phyloP scores from a whole-genome alignment of 2,797 vertebrate species.

The Ptychadena robeensis region DNA sequence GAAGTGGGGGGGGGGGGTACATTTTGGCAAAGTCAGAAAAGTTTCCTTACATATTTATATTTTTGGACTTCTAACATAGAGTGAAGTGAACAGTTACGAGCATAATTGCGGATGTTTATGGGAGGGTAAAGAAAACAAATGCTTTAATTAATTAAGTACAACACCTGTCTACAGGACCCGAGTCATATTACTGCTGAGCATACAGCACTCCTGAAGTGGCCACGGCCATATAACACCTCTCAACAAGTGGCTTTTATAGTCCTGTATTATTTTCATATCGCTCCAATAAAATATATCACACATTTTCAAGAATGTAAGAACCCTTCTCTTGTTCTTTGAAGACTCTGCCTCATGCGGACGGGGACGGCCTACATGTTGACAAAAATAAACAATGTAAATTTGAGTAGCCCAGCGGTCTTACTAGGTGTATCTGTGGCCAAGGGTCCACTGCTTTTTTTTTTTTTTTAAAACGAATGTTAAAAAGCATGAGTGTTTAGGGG shows the following conservation, averaged over 20 bases:
- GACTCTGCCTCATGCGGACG: neutral
- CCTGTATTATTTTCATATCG: constrained; percentile 13
- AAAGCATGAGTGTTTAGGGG: too few species aligned
- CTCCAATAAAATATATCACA: constrained; percentile 29
- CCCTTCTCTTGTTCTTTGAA: neutral
- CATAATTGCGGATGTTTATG: too few species aligned
- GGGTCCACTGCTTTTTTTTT: too few species aligned
- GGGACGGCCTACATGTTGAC: neutral
- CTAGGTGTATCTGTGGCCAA: too few species aligned
- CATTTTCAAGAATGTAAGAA: neutral
- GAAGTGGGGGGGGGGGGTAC: too few species aligned
- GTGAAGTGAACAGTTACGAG: too few species aligned
- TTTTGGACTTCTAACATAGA: too few species aligned
- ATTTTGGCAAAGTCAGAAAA: too few species aligned
- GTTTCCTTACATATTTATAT: too few species aligned
- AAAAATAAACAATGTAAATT: neutral
- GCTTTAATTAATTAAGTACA: neutral
- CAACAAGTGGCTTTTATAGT: constrained; percentile 13
- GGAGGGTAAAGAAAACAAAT: constrained; percentile 3
- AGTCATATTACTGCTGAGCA: constrained; percentile 4
- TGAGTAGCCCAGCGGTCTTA: neutral
- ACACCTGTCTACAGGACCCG: neutral
- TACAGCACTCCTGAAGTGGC: constrained; percentile 2
- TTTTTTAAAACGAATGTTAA: too few species aligned
- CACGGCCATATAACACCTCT: constrained; percentile 1